These are phyloP conservation scores for Acanthopagrus latus DNA, from an alignment of 2,797 vertebrate genomes.

Conservation along the genomic window DNA sequence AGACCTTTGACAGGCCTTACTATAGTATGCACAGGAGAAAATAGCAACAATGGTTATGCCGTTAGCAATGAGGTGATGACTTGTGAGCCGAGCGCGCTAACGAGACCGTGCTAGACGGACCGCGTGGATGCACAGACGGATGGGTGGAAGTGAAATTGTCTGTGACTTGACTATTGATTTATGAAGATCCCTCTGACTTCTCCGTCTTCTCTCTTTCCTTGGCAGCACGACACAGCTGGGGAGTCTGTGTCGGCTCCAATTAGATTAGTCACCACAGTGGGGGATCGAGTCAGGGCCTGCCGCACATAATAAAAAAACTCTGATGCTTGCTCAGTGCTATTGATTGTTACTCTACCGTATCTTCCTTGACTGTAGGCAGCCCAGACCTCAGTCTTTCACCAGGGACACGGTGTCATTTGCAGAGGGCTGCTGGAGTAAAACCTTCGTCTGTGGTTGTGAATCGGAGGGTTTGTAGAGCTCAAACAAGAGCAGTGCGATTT, in stretches of 20 bases:
- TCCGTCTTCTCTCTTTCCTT: slow-evolving; percentile 63
- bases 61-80: slow-evolving; percentile 35
- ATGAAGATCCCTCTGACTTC: slow-evolving; percentile 55
- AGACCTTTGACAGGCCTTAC: slow-evolving; percentile 14
- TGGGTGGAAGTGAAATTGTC: slow-evolving; percentile 42
- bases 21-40: slow-evolving; percentile 9
- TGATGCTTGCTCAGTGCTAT: slow-evolving; percentile 74
- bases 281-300: slow-evolving; percentile 61
- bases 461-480: slow-evolving; percentile 33
- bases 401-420: slow-evolving; percentile 50
- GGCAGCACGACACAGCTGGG: slow-evolving; percentile 63
- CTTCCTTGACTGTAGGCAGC: slow-evolving; percentile 54
- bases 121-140: slow-evolving; percentile 37
- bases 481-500: slow-evolving; percentile 7
- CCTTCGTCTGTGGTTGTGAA: slow-evolving; percentile 13
- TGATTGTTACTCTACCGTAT: slow-evolving; percentile 63
- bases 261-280: slow-evolving; percentile 71
- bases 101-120: slow-evolving; percentile 17
- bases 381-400: slow-evolving; percentile 48
- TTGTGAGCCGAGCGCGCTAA: slow-evolving; percentile 19
- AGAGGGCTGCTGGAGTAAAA: slow-evolving; percentile 29
- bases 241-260: slow-evolving; percentile 76
- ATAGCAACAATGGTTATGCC: slow-evolving; percentile 16
- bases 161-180: slow-evolving; percentile 73
- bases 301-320: slow-evolving; percentile 70